Evolutionary conservation across 2,113 vertebrate genomes (phyloP).

Genomic region (Dromaius novaehollandiae): DNA sequence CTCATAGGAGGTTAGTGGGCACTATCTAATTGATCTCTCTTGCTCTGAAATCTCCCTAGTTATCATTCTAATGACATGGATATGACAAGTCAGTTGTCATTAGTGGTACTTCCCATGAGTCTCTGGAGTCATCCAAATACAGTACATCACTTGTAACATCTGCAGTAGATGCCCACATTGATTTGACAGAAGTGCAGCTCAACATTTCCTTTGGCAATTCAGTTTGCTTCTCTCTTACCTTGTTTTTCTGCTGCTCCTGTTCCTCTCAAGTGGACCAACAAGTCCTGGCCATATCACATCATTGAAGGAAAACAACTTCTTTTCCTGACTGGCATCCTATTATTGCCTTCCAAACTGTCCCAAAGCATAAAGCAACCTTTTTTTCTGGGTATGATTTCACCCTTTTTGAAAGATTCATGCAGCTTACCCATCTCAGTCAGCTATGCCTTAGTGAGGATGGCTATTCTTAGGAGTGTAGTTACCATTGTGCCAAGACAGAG

Average conservation of each 20-base stretch:
- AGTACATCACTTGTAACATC: neutral
- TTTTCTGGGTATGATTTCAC: neutral
- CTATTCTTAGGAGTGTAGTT: neutral
- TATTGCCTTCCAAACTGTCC: neutral
- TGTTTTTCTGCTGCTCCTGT: neutral
- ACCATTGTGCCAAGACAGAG: neutral
- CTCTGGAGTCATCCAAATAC: neutral
- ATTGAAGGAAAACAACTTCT: neutral
- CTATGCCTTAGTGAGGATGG: neutral
- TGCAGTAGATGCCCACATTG: neutral
- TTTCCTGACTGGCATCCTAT: neutral
- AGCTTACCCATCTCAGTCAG: neutral
- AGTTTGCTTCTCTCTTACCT: rapidly evolving
- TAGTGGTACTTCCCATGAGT: neutral
- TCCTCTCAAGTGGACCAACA: neutral
- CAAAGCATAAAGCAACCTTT: neutral
- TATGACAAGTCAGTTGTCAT: neutral
- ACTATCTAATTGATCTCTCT: neutral
- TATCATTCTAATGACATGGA: neutral
- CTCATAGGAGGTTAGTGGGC: neutral
- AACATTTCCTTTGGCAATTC: neutral
- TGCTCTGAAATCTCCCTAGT: constrained; percentile 1
- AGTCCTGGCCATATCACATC: neutral
- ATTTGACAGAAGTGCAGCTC: neutral
- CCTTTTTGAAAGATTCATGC: neutral